Base-by-base conservation (phyloP, 1,140 invertebrate genomes). In the Ceratosolen fusciceps region DNA sequence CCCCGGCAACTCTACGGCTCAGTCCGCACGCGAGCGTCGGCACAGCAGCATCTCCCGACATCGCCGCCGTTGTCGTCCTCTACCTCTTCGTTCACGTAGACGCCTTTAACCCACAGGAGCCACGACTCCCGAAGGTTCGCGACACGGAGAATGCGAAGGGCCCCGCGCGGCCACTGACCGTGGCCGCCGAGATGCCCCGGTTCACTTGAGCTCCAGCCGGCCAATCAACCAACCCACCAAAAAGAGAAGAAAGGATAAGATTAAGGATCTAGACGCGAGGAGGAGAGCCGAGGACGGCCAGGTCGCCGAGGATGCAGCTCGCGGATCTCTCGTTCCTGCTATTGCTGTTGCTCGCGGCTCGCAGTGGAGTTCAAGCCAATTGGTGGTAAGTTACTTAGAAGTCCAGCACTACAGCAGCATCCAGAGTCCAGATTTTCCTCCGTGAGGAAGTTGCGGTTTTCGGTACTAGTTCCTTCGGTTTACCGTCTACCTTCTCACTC, bases 21-120 rank as follows among this genome's bases (percentile, higher is more conserved):
- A 90, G 89, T 90, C 83, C 85, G 85, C 84, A 87, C 82, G 88
- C 87, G 88, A 90, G 81, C 88, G 86, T 85, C 85, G 81, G 85
- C 84, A 84, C 82, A 84, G 84, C 68, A 82, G 76, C 80, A 79
- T 86, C 85, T 84, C 65, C 19, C 12, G 14, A 24, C 19, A n/a
- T 10, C 26, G 0, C 31, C 14, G 16, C 14, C 19, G 70, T 21
- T 12, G 3, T 24, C n/a, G n/a, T n/a, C n/a, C n/a, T n/a, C n/a
- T n/a, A n/a, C n/a, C n/a, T n/a, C n/a, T n/a, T n/a, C n/a, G n/a
- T n/a, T n/a, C n/a, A n/a, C n/a, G n/a, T n/a, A n/a, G 1, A 29
- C n/a, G 26, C 26, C 26, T 34, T 1, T 5, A n/a, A n/a, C 7
- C 1, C n/a, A 10, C 1, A 16, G 1, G 14, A n/a, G 24, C 9